Evolutionary conservation across 2,888 invertebrate genomes (phyloP), one percentile per base, ranked within the genome.

Genomic region (Parnassius mnemosyne): DNA sequence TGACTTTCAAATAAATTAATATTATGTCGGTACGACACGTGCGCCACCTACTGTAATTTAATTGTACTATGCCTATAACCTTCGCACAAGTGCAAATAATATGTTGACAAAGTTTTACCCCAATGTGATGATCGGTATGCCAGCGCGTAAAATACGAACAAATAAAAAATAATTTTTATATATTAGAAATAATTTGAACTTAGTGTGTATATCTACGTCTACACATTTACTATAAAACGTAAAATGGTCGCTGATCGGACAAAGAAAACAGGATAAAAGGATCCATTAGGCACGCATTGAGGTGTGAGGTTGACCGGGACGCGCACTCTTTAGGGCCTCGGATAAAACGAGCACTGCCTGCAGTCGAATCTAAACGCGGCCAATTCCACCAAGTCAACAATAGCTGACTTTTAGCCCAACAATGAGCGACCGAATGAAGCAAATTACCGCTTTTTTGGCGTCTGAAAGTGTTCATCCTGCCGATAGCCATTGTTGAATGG

Each of bases 301-400:
- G 79, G 81, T 82, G 79, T 73, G 80, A 76, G 79, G 71, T 75
- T 72, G 74, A 68, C 71, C 71, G 72, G 71, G 71, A 70, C 65
- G 69, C 70, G 16, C 56, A 13, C 65, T 69, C 70, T 43, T 60
- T 42, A 70, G 68, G 70, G 69, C 71, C 71, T 57, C 59, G 62
- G 69, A 78, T 77, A 82, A 83, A 84, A 76, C 81, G 79, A 76
- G 49, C 13, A 13, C 13, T 49, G 49, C 49, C 49, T 83, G 81
- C 84, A 83, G 79, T 78, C 85, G 79, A 80, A 85, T 87, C 89
- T 90, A 90, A 90, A 90, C 90, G 91, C 80, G 84, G 77, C 89
- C 91, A 91, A 90, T 91, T 83, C 84, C 49, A n/a, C 84, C 85
- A 88, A 49, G 87, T 77, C 87, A 86, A 89, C 89, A 89, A 89